phyloP scores from a whole-genome alignment of 2,888 invertebrate genomes.

The Lasioglossum leucozonium region DNA sequence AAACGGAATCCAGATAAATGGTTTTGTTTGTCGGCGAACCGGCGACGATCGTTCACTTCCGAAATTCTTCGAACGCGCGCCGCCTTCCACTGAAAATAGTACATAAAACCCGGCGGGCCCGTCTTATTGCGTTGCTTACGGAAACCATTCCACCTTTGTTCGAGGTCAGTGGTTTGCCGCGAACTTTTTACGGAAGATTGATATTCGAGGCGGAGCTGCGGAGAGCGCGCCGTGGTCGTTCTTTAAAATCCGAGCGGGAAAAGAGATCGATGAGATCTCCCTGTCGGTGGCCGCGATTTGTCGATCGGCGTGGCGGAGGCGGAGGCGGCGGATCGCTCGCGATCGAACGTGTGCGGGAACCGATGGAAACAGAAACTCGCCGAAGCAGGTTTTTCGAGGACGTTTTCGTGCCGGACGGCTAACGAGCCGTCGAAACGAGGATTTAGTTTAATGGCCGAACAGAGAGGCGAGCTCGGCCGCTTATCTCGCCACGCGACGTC shows the following conservation, averaged over 20 bases:
- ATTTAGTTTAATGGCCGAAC: conserved; percentile 78
- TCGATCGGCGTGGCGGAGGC: conserved; percentile 16
- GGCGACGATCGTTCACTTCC: background rate
- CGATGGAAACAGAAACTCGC: conserved; percentile 57
- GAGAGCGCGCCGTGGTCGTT: background rate
- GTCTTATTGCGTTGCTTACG: background rate
- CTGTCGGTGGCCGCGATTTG: conserved; percentile 34
- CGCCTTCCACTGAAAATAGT: background rate
- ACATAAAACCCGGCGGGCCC: background rate
- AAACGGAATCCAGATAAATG: conserved; percentile 39
- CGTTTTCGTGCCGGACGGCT: conserved; percentile 67
- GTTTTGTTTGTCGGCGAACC: conserved; percentile 38
- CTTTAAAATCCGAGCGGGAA: background rate
- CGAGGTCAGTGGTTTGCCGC: too few species aligned
- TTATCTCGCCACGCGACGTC: conserved; percentile 74
- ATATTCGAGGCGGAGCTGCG: background rate
- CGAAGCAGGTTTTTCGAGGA: conserved; percentile 62
- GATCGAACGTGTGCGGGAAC: conserved; percentile 28
- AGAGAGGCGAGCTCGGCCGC: conserved; percentile 62
- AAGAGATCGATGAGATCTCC: conserved; percentile 21
- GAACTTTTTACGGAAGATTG: background rate
- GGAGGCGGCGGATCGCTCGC: conserved; percentile 24
- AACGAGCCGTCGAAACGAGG: conserved; percentile 79
- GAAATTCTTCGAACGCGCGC: background rate
- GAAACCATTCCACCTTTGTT: background rate